Percentiles rank a stretch among this genome's conserved stretches.
Conservation (phyloP, 2,113 vertebrate genomes). For the Siniperca knerii region DNA sequence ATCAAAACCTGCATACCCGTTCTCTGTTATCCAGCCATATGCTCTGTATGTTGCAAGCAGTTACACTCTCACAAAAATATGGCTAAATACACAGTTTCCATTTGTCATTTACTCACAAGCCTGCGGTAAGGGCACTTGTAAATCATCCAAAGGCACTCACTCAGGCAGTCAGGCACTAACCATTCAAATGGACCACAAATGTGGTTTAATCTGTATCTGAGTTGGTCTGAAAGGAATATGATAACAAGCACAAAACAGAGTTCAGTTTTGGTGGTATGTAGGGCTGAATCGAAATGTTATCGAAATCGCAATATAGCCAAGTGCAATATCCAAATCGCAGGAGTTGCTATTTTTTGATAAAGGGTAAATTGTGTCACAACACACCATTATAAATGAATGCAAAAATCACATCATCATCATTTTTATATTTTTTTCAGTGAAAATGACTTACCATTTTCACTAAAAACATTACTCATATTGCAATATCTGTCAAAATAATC, state of each 20-base stretch:
- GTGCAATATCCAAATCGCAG: no score
- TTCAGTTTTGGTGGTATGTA: background rate
- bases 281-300: no score
- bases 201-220: background rate
- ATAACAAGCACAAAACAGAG: background rate
- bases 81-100: background rate
- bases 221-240: background rate
- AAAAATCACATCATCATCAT: no score
- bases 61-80: background rate
- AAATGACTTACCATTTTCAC: no score
- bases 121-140: background rate
- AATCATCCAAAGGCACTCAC: background rate
- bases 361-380: no score
- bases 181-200: background rate
- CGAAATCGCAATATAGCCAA: background rate
- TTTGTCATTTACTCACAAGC: background rate
- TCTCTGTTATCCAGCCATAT: background rate
- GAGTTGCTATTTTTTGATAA: no score
- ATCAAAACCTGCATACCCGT: background rate
- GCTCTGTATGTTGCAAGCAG: background rate
- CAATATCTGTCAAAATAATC: no score
- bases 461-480: no score
- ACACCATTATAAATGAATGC: no score
- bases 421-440: no score
- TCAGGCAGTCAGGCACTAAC: no score